Base-by-base conservation (phyloP, 2,797 vertebrate species). In the Micrastur ruficollis region DNA sequence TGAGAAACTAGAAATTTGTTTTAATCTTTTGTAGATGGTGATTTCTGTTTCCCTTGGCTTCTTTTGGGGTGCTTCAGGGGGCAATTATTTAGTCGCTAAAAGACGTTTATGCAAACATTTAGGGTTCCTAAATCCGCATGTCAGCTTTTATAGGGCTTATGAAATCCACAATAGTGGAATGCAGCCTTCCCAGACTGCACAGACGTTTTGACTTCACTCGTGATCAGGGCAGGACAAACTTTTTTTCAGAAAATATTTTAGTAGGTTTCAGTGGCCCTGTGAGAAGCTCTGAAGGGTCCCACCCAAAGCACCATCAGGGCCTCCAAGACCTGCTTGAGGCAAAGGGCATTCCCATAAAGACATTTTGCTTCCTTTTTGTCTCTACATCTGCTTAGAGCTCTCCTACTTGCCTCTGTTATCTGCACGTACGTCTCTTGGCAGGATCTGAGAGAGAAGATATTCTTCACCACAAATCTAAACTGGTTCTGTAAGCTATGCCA, bases 11-110 rank as follows among this genome's bases (percentile, higher is more conserved):
- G 66, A 91, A 86, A 86, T 89, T 86, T 93, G 50, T 76, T 90
- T 95, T 53, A 89, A 78, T 89, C 59, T 93, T 94, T 92, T 74
- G 49, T 95, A 80, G 72, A 76, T 65, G 40, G 36, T 80, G 79
- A 79, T 83, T 78, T 49, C 52, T 93, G 63, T 95, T 96, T 94
- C 83, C 49, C 89, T 96, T 94, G 92, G 78, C 78, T 93, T 89
- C 63, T 92, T 81, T 89, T 63, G 92, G 76, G 71, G 44, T 85
- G 61, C 83, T 96, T 96, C 89, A 65, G 49, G 67, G 78, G 36
- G 42, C 49, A 92, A 86, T 95, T 93, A 97, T 89, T 93, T 94
- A 86, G 86, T 75, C 21, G 4, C 78, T 88, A 78, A 78, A 95
- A 90, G 49, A 81, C 36, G 2, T 79, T 93, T 76, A 63, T 87